Base-by-base conservation (phyloP, 2,113 vertebrate species). In the Lethenteron camtschaticum region DNA sequence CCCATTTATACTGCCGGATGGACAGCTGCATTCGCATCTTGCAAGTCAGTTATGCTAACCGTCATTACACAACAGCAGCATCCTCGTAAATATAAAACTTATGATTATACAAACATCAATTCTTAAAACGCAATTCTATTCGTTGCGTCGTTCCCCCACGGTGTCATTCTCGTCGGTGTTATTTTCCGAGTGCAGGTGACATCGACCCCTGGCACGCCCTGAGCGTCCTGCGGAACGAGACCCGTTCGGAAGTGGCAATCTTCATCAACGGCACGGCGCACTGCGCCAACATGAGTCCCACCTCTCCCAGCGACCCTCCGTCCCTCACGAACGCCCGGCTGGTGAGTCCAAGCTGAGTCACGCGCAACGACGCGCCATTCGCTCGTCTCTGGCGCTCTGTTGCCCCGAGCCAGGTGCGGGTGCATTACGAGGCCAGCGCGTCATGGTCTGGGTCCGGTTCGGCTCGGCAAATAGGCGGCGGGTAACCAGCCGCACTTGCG, bases 131-230 rank as follows among this genome's bases (percentile, higher is more conserved):
- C 41, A 41, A 41, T 41, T 41, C 41, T 41, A 41, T 41, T 41
- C 41, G 6, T 41, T 41, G 41, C 5, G 41, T 7, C 41, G 6
- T 41, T 41, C 41, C 41, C 41, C 41, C 41, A 41, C 41, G 41
- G 41, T 41, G 5, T 41, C 1, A 41, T 41, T 41, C 41, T 41
- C 41, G 41, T 41, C 41, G 6, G 41, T 41, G 41, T 41, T 41
- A 41, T 41, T 41, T 41, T 41, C 41, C 41, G 41, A 5, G 41
- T 56, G 59, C 66, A 83, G 81, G 83, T n/a, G 77, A 81, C 68
- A 75, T 83, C 12, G 83, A 83, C 70, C 83, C 81, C 0, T 85
- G 84, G 84, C 78, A 76, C 12, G 76, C 75, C 14, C 76, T 85
- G 58, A 82, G 82, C 1, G 77, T 84, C 70, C 70, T 81, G 8